phyloP scores from a whole-genome alignment of 2,797 vertebrate genomes.

The Syncerus caffer region DNA sequence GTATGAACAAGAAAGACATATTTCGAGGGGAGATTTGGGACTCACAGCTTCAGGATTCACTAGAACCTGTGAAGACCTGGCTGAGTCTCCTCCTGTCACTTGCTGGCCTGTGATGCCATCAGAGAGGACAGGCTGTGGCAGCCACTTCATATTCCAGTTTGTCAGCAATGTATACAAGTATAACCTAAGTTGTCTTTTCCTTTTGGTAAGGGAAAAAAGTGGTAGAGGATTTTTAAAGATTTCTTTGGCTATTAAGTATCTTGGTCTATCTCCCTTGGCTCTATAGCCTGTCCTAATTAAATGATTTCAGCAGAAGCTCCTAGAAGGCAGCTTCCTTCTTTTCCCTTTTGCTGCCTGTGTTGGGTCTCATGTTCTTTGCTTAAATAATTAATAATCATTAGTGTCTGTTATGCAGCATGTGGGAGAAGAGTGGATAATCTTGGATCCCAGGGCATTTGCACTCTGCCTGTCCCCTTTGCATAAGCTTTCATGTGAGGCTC shows the following conservation, averaged over 20 bases:
- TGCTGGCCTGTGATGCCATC: background rate
- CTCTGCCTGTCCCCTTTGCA: constrained; percentile 74
- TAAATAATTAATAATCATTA: constrained; percentile 85
- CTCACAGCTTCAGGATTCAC: background rate
- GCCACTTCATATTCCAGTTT: constrained; percentile 64
- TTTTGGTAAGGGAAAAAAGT: constrained; percentile 56
- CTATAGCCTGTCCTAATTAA: constrained; percentile 80
- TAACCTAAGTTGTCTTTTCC: background rate
- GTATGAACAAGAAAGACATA: background rate
- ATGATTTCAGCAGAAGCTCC: constrained; percentile 77
- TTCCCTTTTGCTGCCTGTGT: constrained; percentile 57
- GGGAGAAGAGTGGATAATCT: constrained; percentile 70
- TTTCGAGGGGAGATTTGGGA: background rate
- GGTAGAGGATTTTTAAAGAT: constrained; percentile 3
- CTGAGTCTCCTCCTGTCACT: background rate
- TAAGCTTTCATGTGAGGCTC: constrained; percentile 78
- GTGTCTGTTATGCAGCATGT: constrained; percentile 74
- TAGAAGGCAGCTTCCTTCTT: constrained; percentile 71
- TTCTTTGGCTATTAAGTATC: constrained; percentile 62
- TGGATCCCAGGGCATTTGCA: constrained; percentile 75
- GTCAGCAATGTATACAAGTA: constrained; percentile 58
- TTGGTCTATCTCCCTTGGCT: constrained; percentile 73
- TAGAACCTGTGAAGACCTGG: background rate
- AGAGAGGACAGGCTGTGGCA: background rate
- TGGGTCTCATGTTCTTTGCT: constrained; percentile 77